Evolutionary conservation across 2,888 invertebrate species (phyloP), one percentile per base, ranked within the genome.

Genomic region (Galerucella pusilla): DNA sequence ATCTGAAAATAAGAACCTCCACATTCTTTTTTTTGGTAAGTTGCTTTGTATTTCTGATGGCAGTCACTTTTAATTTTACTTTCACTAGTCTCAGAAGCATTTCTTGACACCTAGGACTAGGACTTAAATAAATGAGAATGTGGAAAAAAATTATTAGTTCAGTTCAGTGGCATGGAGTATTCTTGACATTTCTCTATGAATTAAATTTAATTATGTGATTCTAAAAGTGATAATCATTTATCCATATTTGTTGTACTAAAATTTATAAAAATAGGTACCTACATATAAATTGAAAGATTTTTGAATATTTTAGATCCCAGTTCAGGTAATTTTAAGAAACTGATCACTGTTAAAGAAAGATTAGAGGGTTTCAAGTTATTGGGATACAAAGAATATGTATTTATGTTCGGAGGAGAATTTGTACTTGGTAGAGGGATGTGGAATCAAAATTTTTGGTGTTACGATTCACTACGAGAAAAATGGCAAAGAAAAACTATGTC

Each of bases 371-470:
- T 80, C 75, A 80, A 82, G 68, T 60, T 87, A 7, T 52, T 84
- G 7, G 83, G 84, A 2, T 85, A 87, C 78, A 87, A 86, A 78
- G 83, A 85, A 74, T 84, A 82, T 69, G 79, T 87, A 70, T 84
- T 85, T 74, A 75, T 87, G 49, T 85, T 85, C 76, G 88, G 88
- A 14, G 88, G 88, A 11, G 86, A 88, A 80, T 83, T 80, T 77
- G 65, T 77, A 11, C 78, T 86, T 28, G 87, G 87, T 10, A 81
- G 77, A 71, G 86, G 86, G 0, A 75, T 83, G 66, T 88, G 87
- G 87, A 87, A 87, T 78, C 74, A 69, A 9, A 84, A 84, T 78
- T 81, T 87, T 72, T 86, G 85, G 86, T 79, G 82, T 10, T 87
- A 84, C 66, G 83, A 87, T 76, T 84, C 82, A 2, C 81, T 86